Conservation (phyloP, 2,113 vertebrate species). For the Salvelinus fontinalis region DNA sequence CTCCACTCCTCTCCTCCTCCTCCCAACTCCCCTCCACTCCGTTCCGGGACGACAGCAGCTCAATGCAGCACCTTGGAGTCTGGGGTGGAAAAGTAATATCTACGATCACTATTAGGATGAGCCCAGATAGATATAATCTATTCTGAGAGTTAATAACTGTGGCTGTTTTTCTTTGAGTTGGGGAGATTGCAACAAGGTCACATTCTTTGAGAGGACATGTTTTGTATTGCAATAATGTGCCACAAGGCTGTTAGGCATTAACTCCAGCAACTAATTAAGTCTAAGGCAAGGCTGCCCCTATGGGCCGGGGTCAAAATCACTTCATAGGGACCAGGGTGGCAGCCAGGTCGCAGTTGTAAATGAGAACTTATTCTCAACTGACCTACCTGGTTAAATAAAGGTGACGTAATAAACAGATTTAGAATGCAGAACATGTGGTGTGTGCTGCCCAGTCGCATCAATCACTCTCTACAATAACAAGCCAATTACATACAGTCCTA, state of each 20-base stretch:
- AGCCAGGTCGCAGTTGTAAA: no score
- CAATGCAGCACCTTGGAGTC: constrained; percentile 16
- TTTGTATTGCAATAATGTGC: no score
- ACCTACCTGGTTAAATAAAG: no score
- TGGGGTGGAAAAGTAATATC: constrained; percentile 10
- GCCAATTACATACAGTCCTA: constrained; percentile 38
- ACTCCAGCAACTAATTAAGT: constrained; percentile 28
- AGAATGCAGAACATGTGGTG: constrained; percentile 18
- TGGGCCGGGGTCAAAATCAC: no score
- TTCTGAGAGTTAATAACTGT: no score
- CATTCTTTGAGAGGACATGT: not conserved
- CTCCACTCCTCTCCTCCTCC: not conserved
- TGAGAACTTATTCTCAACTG: no score
- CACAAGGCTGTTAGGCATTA: no score
- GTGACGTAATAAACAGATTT: no score
- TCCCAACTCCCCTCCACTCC: not conserved
- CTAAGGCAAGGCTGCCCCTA: no score
- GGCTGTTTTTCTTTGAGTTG: no score
- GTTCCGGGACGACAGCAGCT: constrained; percentile 8
- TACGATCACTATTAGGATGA: constrained; percentile 26
- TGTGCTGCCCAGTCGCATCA: constrained; percentile 63
- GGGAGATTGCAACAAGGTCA: not conserved
- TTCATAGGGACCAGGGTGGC: no score
- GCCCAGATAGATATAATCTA: constrained; percentile 8
- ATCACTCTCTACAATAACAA: constrained; percentile 56